Conservation (phyloP, 2,113 vertebrate species). For the Ammodramus savannarum region DNA sequence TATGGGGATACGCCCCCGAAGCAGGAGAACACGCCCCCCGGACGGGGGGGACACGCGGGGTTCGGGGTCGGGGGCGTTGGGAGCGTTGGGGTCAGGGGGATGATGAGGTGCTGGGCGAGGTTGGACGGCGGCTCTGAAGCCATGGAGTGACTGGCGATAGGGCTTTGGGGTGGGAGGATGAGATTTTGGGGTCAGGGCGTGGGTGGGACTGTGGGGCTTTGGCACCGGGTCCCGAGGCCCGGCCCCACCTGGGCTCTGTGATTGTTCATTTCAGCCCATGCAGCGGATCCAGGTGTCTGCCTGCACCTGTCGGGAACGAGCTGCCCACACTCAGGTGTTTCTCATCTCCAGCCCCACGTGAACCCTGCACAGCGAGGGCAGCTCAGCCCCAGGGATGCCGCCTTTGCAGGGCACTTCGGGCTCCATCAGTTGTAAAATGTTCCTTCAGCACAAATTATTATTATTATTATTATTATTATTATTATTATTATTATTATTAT, state of each 20-base stretch:
- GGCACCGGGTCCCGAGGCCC: too few relatives aligned
- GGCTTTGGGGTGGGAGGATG: too few relatives aligned
- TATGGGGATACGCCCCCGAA: neutral
- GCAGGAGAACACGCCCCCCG: neutral
- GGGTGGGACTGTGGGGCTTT: too few relatives aligned
- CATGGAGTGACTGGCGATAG: too few relatives aligned
- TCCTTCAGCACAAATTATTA: neutral
- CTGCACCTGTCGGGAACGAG: fast-evolving
- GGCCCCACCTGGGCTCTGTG: too few relatives aligned
- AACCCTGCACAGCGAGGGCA: neutral
- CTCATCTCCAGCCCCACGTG: neutral
- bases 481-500: too few relatives aligned
- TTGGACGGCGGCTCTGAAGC: too few relatives aligned
- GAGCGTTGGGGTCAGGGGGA: too few relatives aligned
- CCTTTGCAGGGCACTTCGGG: neutral
- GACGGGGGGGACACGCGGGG: neutral
- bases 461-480: too few relatives aligned
- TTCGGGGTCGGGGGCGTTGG: too few relatives aligned
- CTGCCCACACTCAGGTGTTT: neutral
- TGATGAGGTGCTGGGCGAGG: too few relatives aligned
- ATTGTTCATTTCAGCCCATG: neutral
- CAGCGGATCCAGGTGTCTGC: neutral
- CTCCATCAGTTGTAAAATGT: neutral
- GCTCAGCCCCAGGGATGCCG: neutral
- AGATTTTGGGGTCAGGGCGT: too few relatives aligned